Evolutionary conservation across 2,113 vertebrate genomes (phyloP).

Genomic region (Aix galericulata): DNA sequence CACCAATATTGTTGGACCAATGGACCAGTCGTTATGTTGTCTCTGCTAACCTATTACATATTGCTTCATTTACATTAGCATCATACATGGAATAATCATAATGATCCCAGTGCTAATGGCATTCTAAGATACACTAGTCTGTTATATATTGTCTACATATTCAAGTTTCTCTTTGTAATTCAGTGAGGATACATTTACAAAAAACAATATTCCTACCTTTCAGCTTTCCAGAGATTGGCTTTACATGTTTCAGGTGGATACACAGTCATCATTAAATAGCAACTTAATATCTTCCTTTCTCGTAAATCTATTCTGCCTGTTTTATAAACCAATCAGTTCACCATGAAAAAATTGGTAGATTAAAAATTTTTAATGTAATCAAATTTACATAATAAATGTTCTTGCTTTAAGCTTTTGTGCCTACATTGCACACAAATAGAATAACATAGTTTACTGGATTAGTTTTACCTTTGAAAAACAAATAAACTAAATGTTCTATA

Average conservation of each 20-base stretch:
- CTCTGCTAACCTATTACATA: not conserved
- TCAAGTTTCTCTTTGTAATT: not conserved
- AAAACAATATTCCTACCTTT: not conserved
- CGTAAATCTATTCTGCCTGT: not conserved
- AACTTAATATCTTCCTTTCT: not conserved
- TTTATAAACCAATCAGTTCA: not conserved
- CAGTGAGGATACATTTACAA: not conserved
- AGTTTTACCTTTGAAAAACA: not conserved
- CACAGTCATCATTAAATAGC: not conserved
- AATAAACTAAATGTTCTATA: not conserved
- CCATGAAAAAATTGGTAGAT: not conserved
- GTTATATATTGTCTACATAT: not conserved
- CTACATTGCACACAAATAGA: not conserved
- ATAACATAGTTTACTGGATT: not conserved
- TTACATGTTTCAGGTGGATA: not conserved
- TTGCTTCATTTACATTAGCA: conserved; percentile 21
- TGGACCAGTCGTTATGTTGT: not conserved
- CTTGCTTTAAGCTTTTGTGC: not conserved
- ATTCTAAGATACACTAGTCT: not conserved
- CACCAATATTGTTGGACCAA: not conserved
- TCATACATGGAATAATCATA: no score
- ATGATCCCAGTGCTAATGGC: not conserved
- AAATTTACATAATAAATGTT: not conserved
- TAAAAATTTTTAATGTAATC: not conserved
- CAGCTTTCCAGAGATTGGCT: not conserved